Evolutionary conservation across 2,888 invertebrate genomes (phyloP).

Genomic region (Drosophila nigricruria): DNA sequence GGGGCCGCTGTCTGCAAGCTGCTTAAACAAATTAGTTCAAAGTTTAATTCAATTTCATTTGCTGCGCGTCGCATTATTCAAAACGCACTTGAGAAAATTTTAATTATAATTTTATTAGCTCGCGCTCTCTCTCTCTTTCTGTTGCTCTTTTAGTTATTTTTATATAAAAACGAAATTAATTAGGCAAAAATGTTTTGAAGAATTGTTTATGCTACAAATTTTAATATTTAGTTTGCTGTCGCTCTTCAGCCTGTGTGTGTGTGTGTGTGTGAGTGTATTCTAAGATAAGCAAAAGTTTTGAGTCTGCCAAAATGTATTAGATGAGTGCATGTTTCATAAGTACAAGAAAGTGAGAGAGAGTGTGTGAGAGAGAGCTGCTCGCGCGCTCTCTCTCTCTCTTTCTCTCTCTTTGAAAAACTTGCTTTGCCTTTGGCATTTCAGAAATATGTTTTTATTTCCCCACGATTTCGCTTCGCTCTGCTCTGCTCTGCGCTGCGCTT

Average conservation of each 20-base stretch:
- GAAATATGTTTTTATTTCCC: slow-evolving; percentile 26
- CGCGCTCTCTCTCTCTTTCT: not conserved
- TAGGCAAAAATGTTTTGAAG: slow-evolving; percentile 41
- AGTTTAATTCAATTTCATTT: slow-evolving; percentile 61
- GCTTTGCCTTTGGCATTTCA: slow-evolving; percentile 45
- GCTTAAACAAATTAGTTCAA: slow-evolving; percentile 63
- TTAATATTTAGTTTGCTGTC: slow-evolving; percentile 30
- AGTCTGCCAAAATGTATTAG: slow-evolving; percentile 59
- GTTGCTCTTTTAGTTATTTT: slow-evolving; percentile 27
- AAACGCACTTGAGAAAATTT: slow-evolving; percentile 41
- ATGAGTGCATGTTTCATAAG: slow-evolving; percentile 37
- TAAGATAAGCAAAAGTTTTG: slow-evolving; percentile 71
- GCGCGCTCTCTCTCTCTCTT: not conserved
- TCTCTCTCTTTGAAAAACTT: slow-evolving; percentile 16
- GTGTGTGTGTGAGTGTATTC: slow-evolving; percentile 44
- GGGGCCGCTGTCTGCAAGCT: slow-evolving; percentile 25
- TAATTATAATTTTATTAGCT: slow-evolving; percentile 32
- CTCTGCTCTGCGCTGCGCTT: slow-evolving; percentile 7
- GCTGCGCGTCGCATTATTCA: slow-evolving; percentile 17
- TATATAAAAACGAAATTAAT: slow-evolving; percentile 49
- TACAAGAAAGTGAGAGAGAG: not conserved
- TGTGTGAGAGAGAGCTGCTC: not conserved
- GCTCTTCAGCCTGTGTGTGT: slow-evolving; percentile 12
- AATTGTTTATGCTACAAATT: slow-evolving; percentile 32
- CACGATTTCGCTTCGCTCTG: not conserved